Evolutionary conservation across 2,113 vertebrate species (phyloP).

Genomic region (Melanerpes formicivorus): DNA sequence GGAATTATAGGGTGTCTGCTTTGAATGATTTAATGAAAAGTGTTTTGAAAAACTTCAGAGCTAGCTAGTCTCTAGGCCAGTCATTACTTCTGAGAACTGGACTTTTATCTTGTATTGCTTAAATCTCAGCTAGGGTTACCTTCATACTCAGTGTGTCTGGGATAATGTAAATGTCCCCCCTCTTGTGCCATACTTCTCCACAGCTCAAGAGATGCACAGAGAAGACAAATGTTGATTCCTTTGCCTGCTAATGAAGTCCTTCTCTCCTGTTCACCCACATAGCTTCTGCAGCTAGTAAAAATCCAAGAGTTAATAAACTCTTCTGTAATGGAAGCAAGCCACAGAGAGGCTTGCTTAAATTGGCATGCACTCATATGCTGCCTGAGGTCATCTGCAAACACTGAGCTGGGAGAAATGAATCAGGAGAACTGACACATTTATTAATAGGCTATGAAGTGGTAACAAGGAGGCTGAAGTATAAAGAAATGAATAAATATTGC

Average conservation of each 20-base stretch:
- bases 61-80: neutral
- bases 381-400: slow-evolving; percentile 29
- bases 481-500: slow-evolving; percentile 47
- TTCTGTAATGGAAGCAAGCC: slow-evolving; percentile 2
- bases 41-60: neutral
- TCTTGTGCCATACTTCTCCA: neutral
- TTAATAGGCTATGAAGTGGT: slow-evolving; percentile 51
- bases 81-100: neutral
- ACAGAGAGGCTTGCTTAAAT: slow-evolving; percentile 20
- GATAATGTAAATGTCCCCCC: neutral
- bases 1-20: neutral
- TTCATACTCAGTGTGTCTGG: neutral
- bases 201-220: neutral
- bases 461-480: slow-evolving; percentile 32
- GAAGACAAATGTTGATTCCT: neutral
- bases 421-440: slow-evolving; percentile 22
- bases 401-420: neutral
- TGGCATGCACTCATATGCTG: neutral
- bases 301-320: neutral
- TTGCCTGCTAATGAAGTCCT: neutral
- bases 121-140: neutral
- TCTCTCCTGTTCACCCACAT: neutral
- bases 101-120: neutral
- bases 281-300: slow-evolving; percentile 3
- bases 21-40: slow-evolving; percentile 16